Conservation (phyloP, 1,140 invertebrate species). For the Palaemon carinicauda region DNA sequence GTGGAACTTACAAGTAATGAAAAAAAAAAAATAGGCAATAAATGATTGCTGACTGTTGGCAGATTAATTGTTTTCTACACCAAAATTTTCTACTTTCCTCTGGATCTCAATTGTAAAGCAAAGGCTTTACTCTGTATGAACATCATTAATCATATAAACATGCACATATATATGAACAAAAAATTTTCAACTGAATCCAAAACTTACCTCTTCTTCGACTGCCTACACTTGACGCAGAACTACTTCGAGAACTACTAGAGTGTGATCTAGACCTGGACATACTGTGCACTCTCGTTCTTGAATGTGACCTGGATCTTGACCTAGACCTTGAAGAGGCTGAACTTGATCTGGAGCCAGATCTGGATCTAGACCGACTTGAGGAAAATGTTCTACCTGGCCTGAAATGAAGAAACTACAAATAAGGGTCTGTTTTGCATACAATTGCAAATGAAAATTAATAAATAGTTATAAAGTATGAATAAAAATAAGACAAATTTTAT, state of each 20-base stretch:
- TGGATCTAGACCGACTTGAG: constrained; percentile 41
- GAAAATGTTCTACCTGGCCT: constrained; percentile 33
- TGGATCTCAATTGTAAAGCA: too few relatives aligned
- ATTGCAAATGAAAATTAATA: not conserved
- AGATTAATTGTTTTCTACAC: too few relatives aligned
- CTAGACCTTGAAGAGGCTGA: constrained; percentile 56
- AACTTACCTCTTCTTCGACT: constrained; percentile 26
- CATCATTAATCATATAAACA: too few relatives aligned
- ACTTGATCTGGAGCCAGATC: constrained; percentile 36
- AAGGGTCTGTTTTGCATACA: not conserved
- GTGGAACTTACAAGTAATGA: too few relatives aligned
- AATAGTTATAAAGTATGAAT: not conserved
- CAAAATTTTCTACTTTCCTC: too few relatives aligned
- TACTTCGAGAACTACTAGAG: constrained; percentile 48
- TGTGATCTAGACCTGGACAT: constrained; percentile 17
- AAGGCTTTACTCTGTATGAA: too few relatives aligned
- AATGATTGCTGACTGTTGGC: too few relatives aligned
- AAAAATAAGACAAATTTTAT: too few relatives aligned
- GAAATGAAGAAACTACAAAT: not conserved
- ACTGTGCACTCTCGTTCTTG: constrained; percentile 41
- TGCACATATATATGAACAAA: not conserved
- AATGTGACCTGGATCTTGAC: constrained; percentile 1
- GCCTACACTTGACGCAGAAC: constrained; percentile 46
- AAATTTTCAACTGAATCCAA: not conserved
- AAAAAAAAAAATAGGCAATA: too few relatives aligned